Percentiles rank a stretch among this genome's conserved stretches.
Conservation (phyloP, 2,888 invertebrate genomes). For the Metalampra italica region DNA sequence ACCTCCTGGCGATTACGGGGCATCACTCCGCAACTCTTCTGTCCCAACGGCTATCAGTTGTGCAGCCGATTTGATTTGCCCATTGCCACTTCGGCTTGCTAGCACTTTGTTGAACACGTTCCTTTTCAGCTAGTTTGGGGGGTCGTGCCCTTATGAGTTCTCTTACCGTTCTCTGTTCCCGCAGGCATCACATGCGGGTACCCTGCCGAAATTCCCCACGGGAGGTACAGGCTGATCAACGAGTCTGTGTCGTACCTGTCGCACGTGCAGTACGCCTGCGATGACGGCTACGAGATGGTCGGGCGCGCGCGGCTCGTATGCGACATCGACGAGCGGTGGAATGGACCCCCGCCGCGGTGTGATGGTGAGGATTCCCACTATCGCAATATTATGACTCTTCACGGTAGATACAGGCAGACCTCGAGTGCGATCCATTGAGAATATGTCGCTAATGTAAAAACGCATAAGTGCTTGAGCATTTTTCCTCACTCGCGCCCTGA, state of each 20-base stretch:
- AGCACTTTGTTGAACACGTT: too few relatives aligned
- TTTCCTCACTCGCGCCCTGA: too few relatives aligned
- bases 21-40: too few relatives aligned
- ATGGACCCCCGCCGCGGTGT: constrained; percentile 94
- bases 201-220: constrained; percentile 91
- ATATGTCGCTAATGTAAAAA: too few relatives aligned
- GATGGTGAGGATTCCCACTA: constrained; percentile 78
- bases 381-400: not conserved
- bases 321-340: constrained; percentile 95
- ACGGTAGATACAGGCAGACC: not conserved
- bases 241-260: constrained; percentile 93
- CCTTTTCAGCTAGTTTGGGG: too few relatives aligned
- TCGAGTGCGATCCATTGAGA: too few relatives aligned
- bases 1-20: too few relatives aligned
- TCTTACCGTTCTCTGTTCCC: not conserved
- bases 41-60: too few relatives aligned
- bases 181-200: constrained; percentile 93
- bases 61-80: too few relatives aligned
- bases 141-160: too few relatives aligned
- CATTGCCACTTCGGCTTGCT: too few relatives aligned
- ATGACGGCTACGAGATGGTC: constrained; percentile 90
- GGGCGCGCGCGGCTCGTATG: constrained; percentile 91
- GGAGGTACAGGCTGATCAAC: constrained; percentile 88
- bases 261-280: constrained; percentile 90
- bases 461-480: too few relatives aligned